Conservation (phyloP, 2,113 vertebrate genomes). For the Merops nubicus region DNA sequence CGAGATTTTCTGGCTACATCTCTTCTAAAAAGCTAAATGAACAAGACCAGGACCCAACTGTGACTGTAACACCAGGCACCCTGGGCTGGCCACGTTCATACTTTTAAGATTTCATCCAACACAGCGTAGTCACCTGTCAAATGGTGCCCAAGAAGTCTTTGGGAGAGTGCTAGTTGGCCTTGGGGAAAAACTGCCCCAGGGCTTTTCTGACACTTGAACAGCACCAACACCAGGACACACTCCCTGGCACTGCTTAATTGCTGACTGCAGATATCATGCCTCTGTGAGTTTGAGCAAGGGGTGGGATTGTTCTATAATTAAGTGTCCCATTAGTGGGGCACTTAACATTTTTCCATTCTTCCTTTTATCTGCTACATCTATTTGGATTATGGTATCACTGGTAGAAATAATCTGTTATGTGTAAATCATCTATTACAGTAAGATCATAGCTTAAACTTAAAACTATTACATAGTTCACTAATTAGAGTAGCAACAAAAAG, state of each 20-base stretch:
- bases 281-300: background rate
- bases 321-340: background rate
- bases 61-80: background rate
- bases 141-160: background rate
- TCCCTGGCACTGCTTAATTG: background rate
- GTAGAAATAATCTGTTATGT: background rate
- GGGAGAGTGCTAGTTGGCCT: background rate
- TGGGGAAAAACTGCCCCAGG: background rate
- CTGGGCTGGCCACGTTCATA: background rate
- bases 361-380: background rate
- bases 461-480: background rate
- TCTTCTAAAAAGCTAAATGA: background rate
- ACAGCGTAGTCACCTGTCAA: fast-evolving
- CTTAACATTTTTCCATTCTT: background rate
- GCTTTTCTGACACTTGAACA: background rate
- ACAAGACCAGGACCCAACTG: background rate
- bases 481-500: background rate
- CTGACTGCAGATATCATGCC: background rate
- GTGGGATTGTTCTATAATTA: fast-evolving
- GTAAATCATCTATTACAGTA: background rate
- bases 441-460: background rate
- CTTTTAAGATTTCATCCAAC: background rate
- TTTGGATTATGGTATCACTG: background rate
- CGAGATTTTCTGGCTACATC: background rate
- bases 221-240: fast-evolving